phyloP scores from a whole-genome alignment of 2,113 vertebrate species.

The Phrynosoma blainvillii region DNA sequence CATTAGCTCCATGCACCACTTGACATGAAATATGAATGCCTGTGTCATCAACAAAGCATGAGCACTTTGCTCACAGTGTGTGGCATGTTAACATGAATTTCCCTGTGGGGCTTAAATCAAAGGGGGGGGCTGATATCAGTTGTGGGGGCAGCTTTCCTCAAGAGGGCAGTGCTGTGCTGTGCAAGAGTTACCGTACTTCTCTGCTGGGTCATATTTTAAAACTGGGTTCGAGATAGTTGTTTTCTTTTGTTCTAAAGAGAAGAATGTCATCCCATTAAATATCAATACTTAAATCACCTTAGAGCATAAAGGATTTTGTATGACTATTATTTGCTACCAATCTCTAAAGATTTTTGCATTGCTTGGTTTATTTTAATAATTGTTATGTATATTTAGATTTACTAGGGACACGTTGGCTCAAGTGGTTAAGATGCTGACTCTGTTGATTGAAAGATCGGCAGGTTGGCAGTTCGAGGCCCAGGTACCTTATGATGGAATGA shows the following conservation, averaged over 20 bases:
- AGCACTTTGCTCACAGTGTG: background rate
- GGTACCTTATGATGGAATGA: too few relatives aligned
- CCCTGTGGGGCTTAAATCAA: background rate
- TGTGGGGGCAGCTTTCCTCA: constrained; percentile 33
- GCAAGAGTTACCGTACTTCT: background rate
- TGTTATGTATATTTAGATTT: background rate
- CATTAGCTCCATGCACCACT: background rate
- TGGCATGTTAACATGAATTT: constrained; percentile 10
- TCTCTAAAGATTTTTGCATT: background rate
- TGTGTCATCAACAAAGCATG: background rate
- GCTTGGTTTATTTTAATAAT: background rate
- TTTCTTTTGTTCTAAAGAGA: background rate
- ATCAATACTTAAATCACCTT: background rate
- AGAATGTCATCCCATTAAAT: rapidly evolving
- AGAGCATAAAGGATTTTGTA: background rate
- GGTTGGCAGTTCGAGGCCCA: too few relatives aligned
- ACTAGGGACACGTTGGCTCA: too few relatives aligned
- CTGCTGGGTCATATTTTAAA: background rate
- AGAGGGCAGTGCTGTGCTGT: constrained; percentile 67
- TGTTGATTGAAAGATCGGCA: too few relatives aligned
- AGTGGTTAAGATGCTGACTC: too few relatives aligned
- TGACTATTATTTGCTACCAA: too few relatives aligned
- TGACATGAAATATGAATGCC: constrained; percentile 10
- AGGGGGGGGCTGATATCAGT: background rate
- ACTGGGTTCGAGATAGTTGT: rapidly evolving